A percentile compares a stretch with the other conserved stretches of the same genome.
Conservation (phyloP, 2,113 vertebrate species). For the Pica pica region DNA sequence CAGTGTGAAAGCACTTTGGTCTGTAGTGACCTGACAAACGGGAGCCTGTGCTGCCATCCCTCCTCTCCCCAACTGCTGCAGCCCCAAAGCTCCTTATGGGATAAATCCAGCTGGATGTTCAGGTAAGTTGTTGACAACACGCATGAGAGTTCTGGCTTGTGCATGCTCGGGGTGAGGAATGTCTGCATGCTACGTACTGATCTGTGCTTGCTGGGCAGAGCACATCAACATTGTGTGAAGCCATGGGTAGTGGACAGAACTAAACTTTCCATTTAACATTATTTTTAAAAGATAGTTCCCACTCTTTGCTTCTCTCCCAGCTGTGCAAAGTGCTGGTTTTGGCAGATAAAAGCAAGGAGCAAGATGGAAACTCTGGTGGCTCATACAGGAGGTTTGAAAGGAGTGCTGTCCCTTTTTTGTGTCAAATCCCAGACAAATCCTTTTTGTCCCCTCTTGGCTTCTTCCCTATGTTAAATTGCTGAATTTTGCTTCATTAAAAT, state of each 20-base stretch:
- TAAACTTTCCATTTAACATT: not conserved
- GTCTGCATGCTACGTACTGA: not conserved
- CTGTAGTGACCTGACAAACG: not conserved
- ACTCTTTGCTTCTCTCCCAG: not conserved
- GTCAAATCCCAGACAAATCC: not conserved
- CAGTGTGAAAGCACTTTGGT: not conserved
- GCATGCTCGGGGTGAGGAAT: slow-evolving; percentile 15
- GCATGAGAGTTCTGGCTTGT: not conserved
- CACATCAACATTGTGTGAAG: not conserved
- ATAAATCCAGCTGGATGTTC: not conserved
- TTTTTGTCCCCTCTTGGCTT: not conserved
- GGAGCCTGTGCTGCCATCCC: not conserved
- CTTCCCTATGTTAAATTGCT: slow-evolving; percentile 8
- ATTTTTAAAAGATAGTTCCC: not conserved
- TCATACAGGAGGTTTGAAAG: not conserved
- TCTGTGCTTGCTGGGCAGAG: not conserved
- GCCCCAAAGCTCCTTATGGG: not conserved
- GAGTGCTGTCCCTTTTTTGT: not conserved
- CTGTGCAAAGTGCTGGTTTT: not conserved
- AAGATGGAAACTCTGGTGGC: not conserved
- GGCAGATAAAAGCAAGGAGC: not conserved
- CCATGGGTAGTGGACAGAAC: not conserved
- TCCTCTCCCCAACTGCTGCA: not conserved
- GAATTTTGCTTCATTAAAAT: slow-evolving; percentile 49
- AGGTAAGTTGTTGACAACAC: slow-evolving; percentile 15